Base-by-base conservation (phyloP, 2,888 invertebrate genomes). In the Cheilosia scutellata region DNA sequence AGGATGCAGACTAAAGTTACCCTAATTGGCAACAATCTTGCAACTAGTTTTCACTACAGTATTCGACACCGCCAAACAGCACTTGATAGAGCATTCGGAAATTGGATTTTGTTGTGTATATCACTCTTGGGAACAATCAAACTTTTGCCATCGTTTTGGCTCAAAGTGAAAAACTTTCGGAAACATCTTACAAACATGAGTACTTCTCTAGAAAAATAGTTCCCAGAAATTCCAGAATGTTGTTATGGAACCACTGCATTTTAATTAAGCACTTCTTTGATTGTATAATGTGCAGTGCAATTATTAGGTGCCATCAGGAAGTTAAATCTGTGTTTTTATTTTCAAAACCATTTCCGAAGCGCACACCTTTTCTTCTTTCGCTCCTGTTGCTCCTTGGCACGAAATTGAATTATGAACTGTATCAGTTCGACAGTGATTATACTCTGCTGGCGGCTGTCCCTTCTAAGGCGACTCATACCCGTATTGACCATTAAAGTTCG, bases 351-450 rank as follows among this genome's bases (percentile, higher is more conserved):
- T 68, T 49, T 29, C 51, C 44, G 4, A 37, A 72, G 65, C 47
- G 66, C 79, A 77, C 70, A 91, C 91, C 91, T 91, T 91, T 91
- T 91, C 89, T 90, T 91, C 88, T 90, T 90, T 29, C 29, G 27
- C 74, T 91, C 91, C 89, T 90, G 90, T 80, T 90, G 90, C 89
- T 92, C 91, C 90, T 90, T 88, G 84, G 91, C 91, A 82, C 92
- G 91, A 88, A 90, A 92, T 89, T 92, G 91, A 89, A 92, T 92
- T 89, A 92, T 92, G 87, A 92, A 92, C 90, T 92, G 92, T 88
- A 92, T 91, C 63, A 92, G 89, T 78, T 92, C 92, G 62, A 92
- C 90, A 75, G 92, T 91, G 88, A 92, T 92, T 87, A 92, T 88
- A 89, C 91, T 92, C 88, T 92, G 90, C 72, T 90, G 89, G 79